A percentile compares a stretch with the other conserved stretches of the same genome.
These are phyloP conservation scores for Archivesica marissinica DNA, from an alignment of 1,140 invertebrate genomes.

Conservation along the genomic window DNA sequence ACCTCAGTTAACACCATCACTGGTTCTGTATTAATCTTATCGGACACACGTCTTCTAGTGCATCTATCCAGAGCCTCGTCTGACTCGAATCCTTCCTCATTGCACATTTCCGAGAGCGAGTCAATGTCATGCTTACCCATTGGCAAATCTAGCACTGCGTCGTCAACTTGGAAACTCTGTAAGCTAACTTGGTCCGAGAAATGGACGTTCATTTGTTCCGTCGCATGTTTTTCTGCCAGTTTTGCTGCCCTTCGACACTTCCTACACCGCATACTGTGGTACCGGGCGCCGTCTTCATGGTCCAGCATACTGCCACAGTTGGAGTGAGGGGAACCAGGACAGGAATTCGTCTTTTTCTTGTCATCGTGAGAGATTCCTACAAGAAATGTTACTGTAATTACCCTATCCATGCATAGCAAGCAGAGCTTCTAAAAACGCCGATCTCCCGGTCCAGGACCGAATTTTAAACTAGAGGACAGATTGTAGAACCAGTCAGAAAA, in stretches of 20 bases:
- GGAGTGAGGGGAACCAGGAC: slow-evolving; percentile 73
- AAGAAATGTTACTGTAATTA: slow-evolving; percentile 21
- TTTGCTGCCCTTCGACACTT: slow-evolving; percentile 58
- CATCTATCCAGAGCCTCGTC: slow-evolving; percentile 35
- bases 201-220: slow-evolving; percentile 70
- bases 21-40: slow-evolving; percentile 61
- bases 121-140: slow-evolving; percentile 61
- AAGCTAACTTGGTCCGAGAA: slow-evolving; percentile 72
- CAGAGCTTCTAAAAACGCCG: too few species aligned
- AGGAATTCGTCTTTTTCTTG: slow-evolving; percentile 63
- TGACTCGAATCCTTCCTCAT: slow-evolving; percentile 63
- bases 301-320: slow-evolving; percentile 67
- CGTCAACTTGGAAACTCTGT: slow-evolving; percentile 69
- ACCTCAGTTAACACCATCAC: slow-evolving; percentile 73
- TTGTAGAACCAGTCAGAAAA: too few species aligned
- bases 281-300: slow-evolving; percentile 54
- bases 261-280: slow-evolving; percentile 40
- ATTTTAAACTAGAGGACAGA: too few species aligned
- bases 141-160: slow-evolving; percentile 59
- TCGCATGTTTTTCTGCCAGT: slow-evolving; percentile 49
- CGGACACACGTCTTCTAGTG: slow-evolving; percentile 30
- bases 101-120: slow-evolving; percentile 61
- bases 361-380: slow-evolving; percentile 39
- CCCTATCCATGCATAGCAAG: too few species aligned
- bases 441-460: too few species aligned